phyloP scores from a whole-genome alignment of 1,140 invertebrate species.

The Eurytemora carolleeae region DNA sequence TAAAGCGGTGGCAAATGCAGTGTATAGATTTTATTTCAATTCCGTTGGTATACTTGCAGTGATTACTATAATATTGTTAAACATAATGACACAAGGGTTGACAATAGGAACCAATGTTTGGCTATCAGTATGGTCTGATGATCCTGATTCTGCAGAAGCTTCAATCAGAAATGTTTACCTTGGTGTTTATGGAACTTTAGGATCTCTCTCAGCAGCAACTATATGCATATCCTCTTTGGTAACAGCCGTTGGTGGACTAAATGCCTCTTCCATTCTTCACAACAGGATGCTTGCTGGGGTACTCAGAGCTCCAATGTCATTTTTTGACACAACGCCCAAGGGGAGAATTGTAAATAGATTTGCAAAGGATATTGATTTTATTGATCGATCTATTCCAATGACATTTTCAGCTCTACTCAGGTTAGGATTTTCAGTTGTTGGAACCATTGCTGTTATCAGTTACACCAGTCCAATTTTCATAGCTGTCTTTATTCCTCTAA shows the following conservation, averaged over 20 bases:
- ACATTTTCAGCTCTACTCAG: slow-evolving; percentile 5
- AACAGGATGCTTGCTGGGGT: slow-evolving; percentile 19
- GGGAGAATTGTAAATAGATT: slow-evolving; percentile 39
- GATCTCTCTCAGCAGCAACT: slow-evolving; percentile 30
- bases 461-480: slow-evolving; percentile 34
- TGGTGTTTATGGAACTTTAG: slow-evolving; percentile 66
- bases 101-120: slow-evolving; percentile 80
- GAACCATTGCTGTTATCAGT: slow-evolving; percentile 32
- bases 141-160: slow-evolving; percentile 19
- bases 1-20: slow-evolving; percentile 22
- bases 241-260: slow-evolving; percentile 15
- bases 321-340: slow-evolving; percentile 41
- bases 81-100: slow-evolving; percentile 39
- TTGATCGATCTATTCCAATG: background rate
- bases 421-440: slow-evolving; percentile 24
- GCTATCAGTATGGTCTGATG: slow-evolving; percentile 65
- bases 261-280: slow-evolving; percentile 8
- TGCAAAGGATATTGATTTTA: slow-evolving; percentile 33
- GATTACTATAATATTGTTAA: slow-evolving; percentile 52
- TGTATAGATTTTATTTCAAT: slow-evolving; percentile 71
- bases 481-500: slow-evolving; percentile 32
- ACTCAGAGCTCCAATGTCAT: slow-evolving; percentile 33
- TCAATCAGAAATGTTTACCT: slow-evolving; percentile 49
- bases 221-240: slow-evolving; percentile 22
- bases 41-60: slow-evolving; percentile 57